Evolutionary conservation across 2,113 vertebrate species (phyloP).

Genomic region (Atherinomorus stipes): DNA sequence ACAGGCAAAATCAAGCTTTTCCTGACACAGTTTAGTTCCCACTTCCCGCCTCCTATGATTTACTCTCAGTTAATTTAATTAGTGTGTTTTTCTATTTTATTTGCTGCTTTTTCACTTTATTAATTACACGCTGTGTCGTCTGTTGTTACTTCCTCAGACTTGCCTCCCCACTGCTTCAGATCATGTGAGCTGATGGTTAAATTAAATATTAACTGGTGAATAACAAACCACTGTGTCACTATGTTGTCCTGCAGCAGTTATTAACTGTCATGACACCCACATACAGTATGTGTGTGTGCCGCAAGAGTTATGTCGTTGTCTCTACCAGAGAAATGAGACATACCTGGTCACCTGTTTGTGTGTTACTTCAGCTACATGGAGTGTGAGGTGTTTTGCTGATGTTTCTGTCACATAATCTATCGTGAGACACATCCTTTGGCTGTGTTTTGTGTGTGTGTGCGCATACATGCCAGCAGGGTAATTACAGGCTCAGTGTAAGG

Average conservation of each 20-base stretch:
- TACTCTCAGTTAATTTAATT: background rate
- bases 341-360: conserved; percentile 36
- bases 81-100: background rate
- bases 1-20: background rate
- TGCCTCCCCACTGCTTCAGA: conserved; percentile 20
- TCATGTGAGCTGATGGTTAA: conserved; percentile 41
- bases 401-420: conserved; percentile 56
- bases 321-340: background rate
- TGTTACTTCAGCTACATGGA: conserved; percentile 62
- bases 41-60: too few species aligned
- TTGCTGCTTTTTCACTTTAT: background rate
- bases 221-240: conserved; percentile 54
- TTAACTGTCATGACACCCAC: conserved; percentile 21
- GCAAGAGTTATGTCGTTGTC: conserved; percentile 33
- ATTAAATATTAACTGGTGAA: conserved; percentile 63
- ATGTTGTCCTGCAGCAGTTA: conserved; percentile 37
- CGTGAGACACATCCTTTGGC: conserved; percentile 71
- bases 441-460: conserved; percentile 19
- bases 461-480: conserved; percentile 60
- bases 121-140: conserved; percentile 1
- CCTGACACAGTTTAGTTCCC: background rate
- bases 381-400: conserved; percentile 45
- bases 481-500: conserved; percentile 79
- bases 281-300: conserved; percentile 15
- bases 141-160: conserved; percentile 21